These are phyloP conservation scores for Callospermophilus lateralis DNA, from an alignment of 2,113 vertebrate species.

Conservation along the genomic window DNA sequence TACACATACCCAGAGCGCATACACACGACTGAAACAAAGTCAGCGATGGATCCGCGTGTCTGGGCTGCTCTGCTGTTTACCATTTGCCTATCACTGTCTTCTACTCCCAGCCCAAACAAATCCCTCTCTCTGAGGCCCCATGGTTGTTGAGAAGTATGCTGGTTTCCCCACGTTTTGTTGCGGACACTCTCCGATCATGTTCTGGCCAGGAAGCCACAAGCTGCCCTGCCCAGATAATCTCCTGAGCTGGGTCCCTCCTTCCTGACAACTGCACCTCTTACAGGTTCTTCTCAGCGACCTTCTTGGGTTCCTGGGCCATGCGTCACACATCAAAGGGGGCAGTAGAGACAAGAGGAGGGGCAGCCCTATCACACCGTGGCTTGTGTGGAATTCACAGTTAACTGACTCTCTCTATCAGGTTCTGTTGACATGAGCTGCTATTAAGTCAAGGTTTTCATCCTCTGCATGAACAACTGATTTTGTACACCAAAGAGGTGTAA, in stretches of 20 bases:
- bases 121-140: not conserved
- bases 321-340: not conserved
- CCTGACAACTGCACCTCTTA: not conserved
- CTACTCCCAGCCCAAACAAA: not conserved
- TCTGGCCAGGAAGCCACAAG: not conserved
- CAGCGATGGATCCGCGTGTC: fast-evolving
- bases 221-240: not conserved
- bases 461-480: not conserved
- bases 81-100: not conserved
- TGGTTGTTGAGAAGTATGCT: not conserved
- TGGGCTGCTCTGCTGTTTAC: not conserved
- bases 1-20: not conserved
- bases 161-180: not conserved
- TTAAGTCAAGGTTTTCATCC: not conserved
- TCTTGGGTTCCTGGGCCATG: not conserved
- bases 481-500: not conserved
- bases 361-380: not conserved
- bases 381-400: not conserved
- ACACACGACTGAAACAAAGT: not conserved
- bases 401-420: not conserved
- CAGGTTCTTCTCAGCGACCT: not conserved
- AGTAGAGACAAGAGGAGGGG: not conserved
- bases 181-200: fast-evolving
- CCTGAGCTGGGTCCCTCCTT: not conserved
- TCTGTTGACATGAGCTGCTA: not conserved